A percentile compares a stretch with the other conserved stretches of the same genome.
phyloP scores from a whole-genome alignment of 2,113 vertebrate species.

The Zapus hudsonius region DNA sequence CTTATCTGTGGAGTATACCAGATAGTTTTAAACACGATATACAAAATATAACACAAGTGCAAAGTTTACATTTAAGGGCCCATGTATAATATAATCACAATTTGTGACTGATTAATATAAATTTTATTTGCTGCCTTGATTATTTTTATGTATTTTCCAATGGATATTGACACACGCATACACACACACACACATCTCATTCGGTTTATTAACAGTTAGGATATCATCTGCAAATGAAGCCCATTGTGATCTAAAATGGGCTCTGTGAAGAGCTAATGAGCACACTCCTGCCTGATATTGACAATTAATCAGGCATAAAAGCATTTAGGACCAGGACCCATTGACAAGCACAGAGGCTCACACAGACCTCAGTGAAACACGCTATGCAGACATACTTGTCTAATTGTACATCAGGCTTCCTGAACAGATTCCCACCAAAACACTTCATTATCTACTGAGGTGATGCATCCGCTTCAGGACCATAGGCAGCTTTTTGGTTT shows the following conservation, averaged over 20 bases:
- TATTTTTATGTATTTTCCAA: slow-evolving; percentile 41
- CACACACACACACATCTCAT: slow-evolving; percentile 58
- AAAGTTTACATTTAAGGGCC: slow-evolving; percentile 65
- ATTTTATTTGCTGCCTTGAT: slow-evolving; percentile 67
- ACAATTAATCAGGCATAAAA: slow-evolving; percentile 89
- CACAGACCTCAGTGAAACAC: slow-evolving; percentile 84
- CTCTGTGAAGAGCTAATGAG: slow-evolving; percentile 87
- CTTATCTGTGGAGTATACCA: slow-evolving; percentile 72
- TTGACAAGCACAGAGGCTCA: slow-evolving; percentile 82
- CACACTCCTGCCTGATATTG: slow-evolving; percentile 87
- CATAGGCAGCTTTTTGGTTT: slow-evolving; percentile 82
- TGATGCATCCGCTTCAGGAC: slow-evolving; percentile 79
- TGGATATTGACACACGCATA: slow-evolving; percentile 52
- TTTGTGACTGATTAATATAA: slow-evolving; percentile 75
- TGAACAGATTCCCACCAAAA: slow-evolving; percentile 87
- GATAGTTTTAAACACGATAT: slow-evolving; percentile 81
- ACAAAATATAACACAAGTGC: slow-evolving; percentile 73
- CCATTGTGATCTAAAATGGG: slow-evolving; percentile 83
- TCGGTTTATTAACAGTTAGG: slow-evolving; percentile 85
- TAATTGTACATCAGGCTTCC: slow-evolving; percentile 86
- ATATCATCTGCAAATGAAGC: slow-evolving; percentile 83
- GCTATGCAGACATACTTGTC: slow-evolving; percentile 86
- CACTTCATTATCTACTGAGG: slow-evolving; percentile 86
- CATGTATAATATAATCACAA: slow-evolving; percentile 73
- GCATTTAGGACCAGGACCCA: slow-evolving; percentile 86